These are phyloP conservation scores for Ginglymostoma cirratum DNA, from an alignment of 2,113 vertebrate genomes.

Conservation along the genomic window DNA sequence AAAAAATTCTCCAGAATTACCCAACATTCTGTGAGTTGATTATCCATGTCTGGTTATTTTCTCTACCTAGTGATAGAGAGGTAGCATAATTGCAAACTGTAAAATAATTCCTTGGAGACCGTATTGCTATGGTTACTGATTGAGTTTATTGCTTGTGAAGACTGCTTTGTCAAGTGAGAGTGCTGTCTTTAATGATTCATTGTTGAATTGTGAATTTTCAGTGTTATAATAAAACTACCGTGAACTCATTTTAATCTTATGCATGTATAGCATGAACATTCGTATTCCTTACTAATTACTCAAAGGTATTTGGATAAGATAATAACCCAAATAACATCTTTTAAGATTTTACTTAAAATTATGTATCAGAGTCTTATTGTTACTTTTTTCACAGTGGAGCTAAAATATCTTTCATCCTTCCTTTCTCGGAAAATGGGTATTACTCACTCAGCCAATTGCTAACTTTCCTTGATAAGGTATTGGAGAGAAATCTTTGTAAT, in stretches of 20 bases:
- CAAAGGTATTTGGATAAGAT: background rate
- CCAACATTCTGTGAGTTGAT: background rate
- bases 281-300: background rate
- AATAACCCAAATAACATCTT: background rate
- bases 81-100: background rate
- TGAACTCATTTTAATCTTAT: background rate
- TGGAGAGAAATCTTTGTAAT: background rate
- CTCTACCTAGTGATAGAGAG: background rate
- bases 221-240: background rate
- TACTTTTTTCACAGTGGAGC: background rate
- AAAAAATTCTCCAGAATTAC: background rate
- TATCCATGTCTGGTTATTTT: background rate
- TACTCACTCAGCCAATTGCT: background rate
- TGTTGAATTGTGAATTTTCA: slow-evolving; percentile 18
- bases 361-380: background rate
- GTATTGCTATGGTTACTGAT: slow-evolving; percentile 21
- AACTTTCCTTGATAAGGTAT: background rate
- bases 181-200: background rate
- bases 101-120: background rate
- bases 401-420: background rate
- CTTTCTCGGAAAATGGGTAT: background rate
- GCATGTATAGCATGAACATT: background rate
- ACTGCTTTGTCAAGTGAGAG: background rate
- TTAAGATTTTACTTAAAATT: background rate
- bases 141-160: slow-evolving; percentile 21